These are phyloP conservation scores for Natator depressus DNA, from an alignment of 2,113 vertebrate species.

Conservation along the genomic window DNA sequence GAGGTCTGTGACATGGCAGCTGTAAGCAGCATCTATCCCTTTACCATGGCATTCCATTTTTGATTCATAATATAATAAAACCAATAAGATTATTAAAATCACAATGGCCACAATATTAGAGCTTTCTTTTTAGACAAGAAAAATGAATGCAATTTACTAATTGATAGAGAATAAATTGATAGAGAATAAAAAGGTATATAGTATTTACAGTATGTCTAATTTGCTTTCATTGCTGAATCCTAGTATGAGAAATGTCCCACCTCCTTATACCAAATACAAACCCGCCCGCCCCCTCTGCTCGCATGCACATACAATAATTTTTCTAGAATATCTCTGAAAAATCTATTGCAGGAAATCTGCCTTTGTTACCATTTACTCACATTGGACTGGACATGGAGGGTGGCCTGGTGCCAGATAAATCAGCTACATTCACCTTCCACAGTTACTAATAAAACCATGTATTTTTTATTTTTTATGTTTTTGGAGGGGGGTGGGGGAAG, in stretches of 20 bases:
- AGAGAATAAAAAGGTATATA: neutral
- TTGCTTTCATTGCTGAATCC: neutral
- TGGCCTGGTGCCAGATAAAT: neutral
- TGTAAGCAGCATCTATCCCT: neutral
- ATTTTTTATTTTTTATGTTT: constrained; percentile 40
- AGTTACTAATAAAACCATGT: constrained; percentile 41
- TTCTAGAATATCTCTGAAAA: neutral
- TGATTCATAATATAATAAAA: constrained; percentile 17
- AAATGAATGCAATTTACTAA: neutral
- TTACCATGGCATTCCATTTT: constrained; percentile 9
- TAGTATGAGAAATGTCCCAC: neutral
- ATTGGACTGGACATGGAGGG: neutral
- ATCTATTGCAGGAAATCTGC: neutral
- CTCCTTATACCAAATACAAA: neutral
- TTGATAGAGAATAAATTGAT: neutral
- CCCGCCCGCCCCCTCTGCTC: neutral
- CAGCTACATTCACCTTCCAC: neutral
- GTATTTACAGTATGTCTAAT: neutral
- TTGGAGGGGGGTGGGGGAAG: neutral
- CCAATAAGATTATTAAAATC: neutral
- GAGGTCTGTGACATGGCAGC: neutral
- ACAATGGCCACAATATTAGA: neutral
- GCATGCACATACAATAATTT: neutral
- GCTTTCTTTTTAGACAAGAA: neutral
- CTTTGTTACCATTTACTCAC: neutral